Percentiles rank a stretch among this genome's conserved stretches.
phyloP scores from a whole-genome alignment of 2,888 invertebrate species.

The Andrena minutula region DNA sequence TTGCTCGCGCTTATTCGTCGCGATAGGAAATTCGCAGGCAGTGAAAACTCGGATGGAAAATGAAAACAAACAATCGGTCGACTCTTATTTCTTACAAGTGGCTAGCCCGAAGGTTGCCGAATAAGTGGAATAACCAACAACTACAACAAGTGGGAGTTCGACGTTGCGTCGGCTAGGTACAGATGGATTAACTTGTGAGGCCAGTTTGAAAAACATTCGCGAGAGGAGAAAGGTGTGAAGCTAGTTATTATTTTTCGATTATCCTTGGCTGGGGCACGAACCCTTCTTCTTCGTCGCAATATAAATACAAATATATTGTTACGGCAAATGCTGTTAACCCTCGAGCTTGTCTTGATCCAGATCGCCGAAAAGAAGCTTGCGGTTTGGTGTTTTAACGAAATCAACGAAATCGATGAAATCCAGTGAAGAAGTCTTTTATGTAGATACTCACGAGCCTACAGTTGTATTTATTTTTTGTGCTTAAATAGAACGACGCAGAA shows the following conservation, averaged over 20 bases:
- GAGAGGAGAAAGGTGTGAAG: slow-evolving; percentile 31
- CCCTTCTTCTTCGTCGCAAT: background rate
- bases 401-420: too few species aligned
- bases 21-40: background rate
- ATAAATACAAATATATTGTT: slow-evolving; percentile 22
- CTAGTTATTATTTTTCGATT: slow-evolving; percentile 53
- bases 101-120: background rate
- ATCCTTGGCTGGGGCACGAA: background rate
- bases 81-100: too few species aligned
- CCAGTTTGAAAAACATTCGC: slow-evolving; percentile 9
- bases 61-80: too few species aligned
- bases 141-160: background rate
- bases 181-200: background rate
- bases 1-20: background rate
- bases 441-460: too few species aligned
- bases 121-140: background rate
- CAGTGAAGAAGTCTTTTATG: too few species aligned
- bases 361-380: background rate
- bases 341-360: background rate
- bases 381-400: too few species aligned
- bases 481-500: too few species aligned
- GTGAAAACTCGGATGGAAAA: too few species aligned
- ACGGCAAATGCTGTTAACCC: slow-evolving; percentile 18
- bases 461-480: too few species aligned
- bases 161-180: background rate